A percentile compares a stretch with the other conserved stretches of the same genome.
Evolutionary conservation across 2,888 invertebrate species (phyloP).

Genomic region (Tyria jacobaeae): DNA sequence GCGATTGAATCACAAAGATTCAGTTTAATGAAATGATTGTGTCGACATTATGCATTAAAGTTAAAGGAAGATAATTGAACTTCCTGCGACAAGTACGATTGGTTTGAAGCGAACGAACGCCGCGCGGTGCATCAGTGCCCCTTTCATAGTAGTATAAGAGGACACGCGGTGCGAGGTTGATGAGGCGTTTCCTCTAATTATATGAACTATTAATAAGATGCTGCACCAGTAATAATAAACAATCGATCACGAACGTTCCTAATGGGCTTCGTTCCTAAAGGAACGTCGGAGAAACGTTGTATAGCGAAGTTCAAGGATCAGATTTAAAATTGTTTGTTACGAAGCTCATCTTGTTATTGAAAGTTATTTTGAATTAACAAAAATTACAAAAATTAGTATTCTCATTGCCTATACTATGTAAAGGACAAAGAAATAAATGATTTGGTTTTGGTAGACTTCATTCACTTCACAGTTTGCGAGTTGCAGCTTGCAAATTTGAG

Average conservation of each 20-base stretch:
- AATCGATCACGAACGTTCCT: conserved; percentile 72
- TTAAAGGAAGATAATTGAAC: conserved; percentile 85
- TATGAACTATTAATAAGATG: conserved; percentile 82
- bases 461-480: too few relatives aligned
- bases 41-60: conserved; percentile 82
- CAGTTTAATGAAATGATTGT: conserved; percentile 85
- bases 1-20: conserved; percentile 78
- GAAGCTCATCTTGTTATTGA: neutral
- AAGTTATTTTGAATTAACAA: neutral
- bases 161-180: conserved; percentile 70
- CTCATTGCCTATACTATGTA: neutral
- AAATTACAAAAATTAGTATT: neutral
- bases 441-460: too few relatives aligned
- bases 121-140: conserved; percentile 65
- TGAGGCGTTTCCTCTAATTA: conserved; percentile 85
- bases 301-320: conserved; percentile 48
- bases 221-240: conserved; percentile 62
- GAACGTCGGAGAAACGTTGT: conserved; percentile 52
- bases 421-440: neutral
- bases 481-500: conserved; percentile 8
- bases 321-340: conserved; percentile 17
- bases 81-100: conserved; percentile 79
- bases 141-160: conserved; percentile 70
- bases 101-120: conserved; percentile 67
- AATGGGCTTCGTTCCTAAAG: conserved; percentile 63